phyloP scores from a whole-genome alignment of 2,113 vertebrate species.

The Pithys albifrons region DNA sequence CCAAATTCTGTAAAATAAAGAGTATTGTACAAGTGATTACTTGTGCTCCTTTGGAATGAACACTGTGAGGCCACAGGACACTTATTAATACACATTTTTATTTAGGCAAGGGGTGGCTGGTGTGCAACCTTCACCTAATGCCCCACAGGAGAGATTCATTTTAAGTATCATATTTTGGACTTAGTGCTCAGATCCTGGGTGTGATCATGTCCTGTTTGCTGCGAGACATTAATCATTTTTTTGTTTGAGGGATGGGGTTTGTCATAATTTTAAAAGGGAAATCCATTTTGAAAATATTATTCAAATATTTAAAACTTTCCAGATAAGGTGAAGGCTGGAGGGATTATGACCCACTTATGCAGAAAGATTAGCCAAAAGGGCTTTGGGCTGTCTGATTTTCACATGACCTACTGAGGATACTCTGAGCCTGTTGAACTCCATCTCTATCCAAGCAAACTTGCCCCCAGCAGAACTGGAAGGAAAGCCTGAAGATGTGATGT shows the following conservation, averaged over 20 bases:
- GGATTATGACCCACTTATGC: no score
- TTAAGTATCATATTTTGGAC: neutral
- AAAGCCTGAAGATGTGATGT: neutral
- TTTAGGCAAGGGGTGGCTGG: neutral
- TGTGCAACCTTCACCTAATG: neutral
- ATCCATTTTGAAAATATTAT: neutral
- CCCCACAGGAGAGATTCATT: neutral
- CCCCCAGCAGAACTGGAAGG: neutral
- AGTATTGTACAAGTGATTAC: neutral
- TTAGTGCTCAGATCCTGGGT: neutral
- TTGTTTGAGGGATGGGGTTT: neutral
- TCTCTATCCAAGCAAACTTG: neutral
- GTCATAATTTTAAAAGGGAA: neutral
- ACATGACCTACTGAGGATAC: neutral
- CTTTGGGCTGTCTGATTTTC: neutral
- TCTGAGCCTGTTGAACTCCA: neutral
- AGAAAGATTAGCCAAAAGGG: neutral
- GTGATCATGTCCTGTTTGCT: neutral
- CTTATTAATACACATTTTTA: neutral
- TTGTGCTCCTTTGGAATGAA: neutral
- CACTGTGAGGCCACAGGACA: neutral
- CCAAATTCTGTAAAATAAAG: accelerated
- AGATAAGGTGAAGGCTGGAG: neutral
- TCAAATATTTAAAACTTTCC: neutral
- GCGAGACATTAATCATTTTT: neutral